Conservation (phyloP, 2,888 invertebrate genomes). For the Margaritifera margaritifera region DNA sequence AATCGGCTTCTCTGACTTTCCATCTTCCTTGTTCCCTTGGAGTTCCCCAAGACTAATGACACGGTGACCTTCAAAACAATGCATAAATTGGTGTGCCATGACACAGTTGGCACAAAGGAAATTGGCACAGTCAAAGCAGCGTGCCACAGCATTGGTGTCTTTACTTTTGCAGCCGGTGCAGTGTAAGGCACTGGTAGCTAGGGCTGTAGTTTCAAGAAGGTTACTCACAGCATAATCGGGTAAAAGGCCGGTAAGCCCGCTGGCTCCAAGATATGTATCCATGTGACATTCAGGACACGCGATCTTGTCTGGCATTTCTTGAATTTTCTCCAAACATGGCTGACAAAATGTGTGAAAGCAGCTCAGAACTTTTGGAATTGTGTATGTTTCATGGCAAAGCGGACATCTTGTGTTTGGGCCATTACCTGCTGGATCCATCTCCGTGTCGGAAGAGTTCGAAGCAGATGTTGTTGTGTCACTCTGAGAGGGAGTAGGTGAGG, state of each 20-base stretch:
- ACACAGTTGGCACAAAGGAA: slow-evolving; percentile 97
- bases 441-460: slow-evolving; percentile 66
- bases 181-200: slow-evolving; percentile 74
- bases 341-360: slow-evolving; percentile 86
- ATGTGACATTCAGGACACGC: slow-evolving; percentile 81
- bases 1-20: slow-evolving; percentile 73
- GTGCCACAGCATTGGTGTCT: slow-evolving; percentile 94
- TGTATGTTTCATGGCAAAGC: slow-evolving; percentile 83
- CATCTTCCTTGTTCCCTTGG: slow-evolving; percentile 74
- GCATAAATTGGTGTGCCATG: slow-evolving; percentile 99
- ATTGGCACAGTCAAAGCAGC: slow-evolving; percentile 96
- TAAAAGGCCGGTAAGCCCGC: slow-evolving; percentile 80
- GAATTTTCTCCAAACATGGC: slow-evolving; percentile 82
- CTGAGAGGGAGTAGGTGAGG: slow-evolving; percentile 68
- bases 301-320: slow-evolving; percentile 80
- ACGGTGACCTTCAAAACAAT: slow-evolving; percentile 97
- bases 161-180: slow-evolving; percentile 98
- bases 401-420: slow-evolving; percentile 76
- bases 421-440: slow-evolving; percentile 54
- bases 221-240: slow-evolving; percentile 79
- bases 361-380: slow-evolving; percentile 69
- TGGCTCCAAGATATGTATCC: slow-evolving; percentile 63
- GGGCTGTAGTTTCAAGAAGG: slow-evolving; percentile 71
- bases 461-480: slow-evolving; percentile 65
- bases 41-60: slow-evolving; percentile 81